A percentile compares a stretch with the other conserved stretches of the same genome.
These are phyloP conservation scores for Drosophila picticornis DNA, from an alignment of 2,888 invertebrate genomes.

Conservation along the genomic window DNA sequence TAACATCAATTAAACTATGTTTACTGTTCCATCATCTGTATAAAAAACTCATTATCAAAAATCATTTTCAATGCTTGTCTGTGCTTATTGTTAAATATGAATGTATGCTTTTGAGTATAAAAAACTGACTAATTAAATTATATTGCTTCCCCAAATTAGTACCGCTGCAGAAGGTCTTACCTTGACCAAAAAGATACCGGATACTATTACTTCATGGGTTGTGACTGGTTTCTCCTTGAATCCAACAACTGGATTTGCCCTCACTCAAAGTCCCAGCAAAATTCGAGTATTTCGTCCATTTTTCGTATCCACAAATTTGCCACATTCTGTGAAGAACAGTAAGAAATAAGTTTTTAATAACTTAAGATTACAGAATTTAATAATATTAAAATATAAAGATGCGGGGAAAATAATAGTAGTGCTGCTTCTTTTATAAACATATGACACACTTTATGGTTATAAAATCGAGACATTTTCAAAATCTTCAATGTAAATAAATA, in stretches of 20 bases:
- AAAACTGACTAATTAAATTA: not conserved
- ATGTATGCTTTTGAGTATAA: not conserved
- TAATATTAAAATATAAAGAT: not conserved
- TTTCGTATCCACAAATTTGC: slow-evolving; percentile 94
- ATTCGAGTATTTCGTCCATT: slow-evolving; percentile 92
- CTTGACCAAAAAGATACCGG: slow-evolving; percentile 88
- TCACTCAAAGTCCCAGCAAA: slow-evolving; percentile 89
- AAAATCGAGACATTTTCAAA: not conserved
- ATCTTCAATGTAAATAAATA: not conserved
- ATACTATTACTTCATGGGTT: slow-evolving; percentile 94
- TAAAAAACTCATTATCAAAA: slow-evolving; percentile 1
- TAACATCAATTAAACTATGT: slow-evolving; percentile 1
- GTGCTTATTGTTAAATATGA: slow-evolving; percentile 6
- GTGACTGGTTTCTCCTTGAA: slow-evolving; percentile 93
- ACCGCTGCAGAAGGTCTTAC: slow-evolving; percentile 71
- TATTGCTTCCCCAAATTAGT: slow-evolving; percentile 44
- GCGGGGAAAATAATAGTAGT: not conserved
- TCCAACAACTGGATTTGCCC: slow-evolving; percentile 90
- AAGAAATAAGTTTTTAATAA: slow-evolving; percentile 86
- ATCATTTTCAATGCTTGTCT: slow-evolving; percentile 19
- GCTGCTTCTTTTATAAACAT: not conserved
- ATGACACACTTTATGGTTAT: not conserved
- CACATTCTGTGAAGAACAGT: slow-evolving; percentile 94
- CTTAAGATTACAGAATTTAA: not conserved
- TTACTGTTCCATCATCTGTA: not conserved